Base-by-base conservation (phyloP, 2,797 vertebrate genomes). In the Takifugu ocellatus region DNA sequence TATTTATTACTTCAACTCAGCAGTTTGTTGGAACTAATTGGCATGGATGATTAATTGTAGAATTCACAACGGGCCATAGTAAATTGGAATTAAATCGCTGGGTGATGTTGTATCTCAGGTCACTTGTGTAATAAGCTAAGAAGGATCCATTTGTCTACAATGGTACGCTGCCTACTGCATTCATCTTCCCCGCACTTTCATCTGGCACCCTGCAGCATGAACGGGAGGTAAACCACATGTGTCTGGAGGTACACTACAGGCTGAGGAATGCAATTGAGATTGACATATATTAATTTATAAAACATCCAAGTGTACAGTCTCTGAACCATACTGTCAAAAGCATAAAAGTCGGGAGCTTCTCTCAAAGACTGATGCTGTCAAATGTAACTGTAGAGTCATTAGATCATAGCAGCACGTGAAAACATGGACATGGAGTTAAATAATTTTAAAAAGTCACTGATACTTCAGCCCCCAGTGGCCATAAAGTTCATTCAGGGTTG, bases 61-160 rank as follows among this genome's bases (percentile, higher is more conserved):
- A 83, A 82, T 70, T 64, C 73, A 51, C 52, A 70, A 73, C 77
- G 74, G 60, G 57, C 72, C 36, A 24, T 75, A 59, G 63, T 72
- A 75, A 78, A 77, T 68, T 77, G 62, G 66, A 81, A 81, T 75
- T 73, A 80, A 81, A 79, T 73, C 70, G 75, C 56, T 56, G 76
- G 68, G 71, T 79, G 79, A 83, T 79, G 76, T 70, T 68, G 68
- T 56, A 77, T 80, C 74, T 72, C 78, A 79, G 74, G 76, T 79
- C 65, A 78, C 74, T 67, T 75, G 71, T 77, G 66, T 67, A 72
- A 70, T 75, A 77, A 70, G 72, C 71, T 57, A 50, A 75, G 66
- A 63, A 51, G 61, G 72, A 74, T 70, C 73, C 65, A 81, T 83
- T 71, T 78, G 53, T 52, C 17, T 17, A 25, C 51, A 53, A 56